These are phyloP conservation scores for Apamea crenata DNA, from an alignment of 2,888 invertebrate genomes.

Conservation along the genomic window DNA sequence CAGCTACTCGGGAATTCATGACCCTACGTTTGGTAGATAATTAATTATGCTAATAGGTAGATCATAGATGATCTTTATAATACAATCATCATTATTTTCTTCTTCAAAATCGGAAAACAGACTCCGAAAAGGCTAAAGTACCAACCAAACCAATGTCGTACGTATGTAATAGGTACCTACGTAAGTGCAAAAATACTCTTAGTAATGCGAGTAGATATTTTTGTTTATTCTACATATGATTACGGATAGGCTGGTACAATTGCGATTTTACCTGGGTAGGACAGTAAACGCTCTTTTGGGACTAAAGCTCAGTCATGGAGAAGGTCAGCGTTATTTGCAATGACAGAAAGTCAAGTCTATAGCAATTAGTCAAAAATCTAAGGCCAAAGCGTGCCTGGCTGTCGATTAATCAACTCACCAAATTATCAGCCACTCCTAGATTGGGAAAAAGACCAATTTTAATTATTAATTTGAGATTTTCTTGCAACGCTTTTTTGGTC, in stretches of 20 bases:
- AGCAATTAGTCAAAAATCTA: constrained; percentile 13
- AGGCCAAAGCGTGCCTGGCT: constrained; percentile 10
- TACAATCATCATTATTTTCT: neutral
- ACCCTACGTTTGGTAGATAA: neutral
- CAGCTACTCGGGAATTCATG: neutral
- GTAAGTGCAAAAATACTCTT: neutral
- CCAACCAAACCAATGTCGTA: neutral
- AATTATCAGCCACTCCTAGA: neutral
- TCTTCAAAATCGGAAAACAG: neutral
- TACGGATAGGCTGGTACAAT: neutral
- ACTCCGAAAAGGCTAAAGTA: neutral
- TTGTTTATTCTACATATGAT: neutral
- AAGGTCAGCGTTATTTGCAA: constrained; percentile 2
- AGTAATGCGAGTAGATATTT: neutral
- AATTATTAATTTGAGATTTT: neutral
- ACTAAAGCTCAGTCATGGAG: neutral
- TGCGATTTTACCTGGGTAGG: neutral
- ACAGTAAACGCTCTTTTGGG: neutral
- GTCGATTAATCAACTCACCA: constrained; percentile 8
- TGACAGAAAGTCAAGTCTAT: neutral
- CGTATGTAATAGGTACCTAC: neutral
- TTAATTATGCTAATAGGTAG: neutral
- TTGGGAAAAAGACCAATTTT: neutral
- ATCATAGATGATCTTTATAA: neutral
- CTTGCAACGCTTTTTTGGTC: neutral